Conservation (phyloP, 2,113 vertebrate genomes). For the Orientallactaga bullata region DNA sequence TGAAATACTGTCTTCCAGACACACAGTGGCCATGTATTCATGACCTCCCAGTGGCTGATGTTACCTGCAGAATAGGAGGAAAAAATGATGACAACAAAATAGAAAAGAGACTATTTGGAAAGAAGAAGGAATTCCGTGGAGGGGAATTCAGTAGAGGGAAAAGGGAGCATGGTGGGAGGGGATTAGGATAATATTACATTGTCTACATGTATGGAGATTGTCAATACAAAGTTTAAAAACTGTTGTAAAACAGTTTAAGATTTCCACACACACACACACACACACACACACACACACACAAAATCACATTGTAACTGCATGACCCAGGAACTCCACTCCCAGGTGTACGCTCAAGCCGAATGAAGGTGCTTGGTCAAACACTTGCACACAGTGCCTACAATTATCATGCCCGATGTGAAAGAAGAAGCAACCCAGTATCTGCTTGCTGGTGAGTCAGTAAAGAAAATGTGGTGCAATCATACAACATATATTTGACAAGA, state of each 20-base stretch:
- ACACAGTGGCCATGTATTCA: too few relatives aligned
- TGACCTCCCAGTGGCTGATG: too few relatives aligned
- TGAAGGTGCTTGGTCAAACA: slow-evolving; percentile 3
- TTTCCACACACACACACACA: neutral
- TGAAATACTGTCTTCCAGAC: too few relatives aligned
- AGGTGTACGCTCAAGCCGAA: neutral
- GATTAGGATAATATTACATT: too few relatives aligned
- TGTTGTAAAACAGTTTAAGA: neutral
- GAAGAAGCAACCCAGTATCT: neutral
- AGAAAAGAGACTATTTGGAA: too few relatives aligned
- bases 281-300: neutral
- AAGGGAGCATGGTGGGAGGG: too few relatives aligned
- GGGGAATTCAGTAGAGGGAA: too few relatives aligned
- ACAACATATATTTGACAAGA: neutral
- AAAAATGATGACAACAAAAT: too few relatives aligned
- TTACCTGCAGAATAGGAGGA: too few relatives aligned
- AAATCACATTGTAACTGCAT: neutral
- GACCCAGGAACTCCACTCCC: neutral
- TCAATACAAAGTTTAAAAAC: too few relatives aligned
- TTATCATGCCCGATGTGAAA: neutral
- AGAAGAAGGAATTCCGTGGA: too few relatives aligned
- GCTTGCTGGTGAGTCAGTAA: neutral
- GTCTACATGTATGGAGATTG: too few relatives aligned
- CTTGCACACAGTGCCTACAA: neutral
- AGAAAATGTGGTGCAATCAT: neutral